phyloP scores from a whole-genome alignment of 2,113 vertebrate species.

The Hylia prasina region DNA sequence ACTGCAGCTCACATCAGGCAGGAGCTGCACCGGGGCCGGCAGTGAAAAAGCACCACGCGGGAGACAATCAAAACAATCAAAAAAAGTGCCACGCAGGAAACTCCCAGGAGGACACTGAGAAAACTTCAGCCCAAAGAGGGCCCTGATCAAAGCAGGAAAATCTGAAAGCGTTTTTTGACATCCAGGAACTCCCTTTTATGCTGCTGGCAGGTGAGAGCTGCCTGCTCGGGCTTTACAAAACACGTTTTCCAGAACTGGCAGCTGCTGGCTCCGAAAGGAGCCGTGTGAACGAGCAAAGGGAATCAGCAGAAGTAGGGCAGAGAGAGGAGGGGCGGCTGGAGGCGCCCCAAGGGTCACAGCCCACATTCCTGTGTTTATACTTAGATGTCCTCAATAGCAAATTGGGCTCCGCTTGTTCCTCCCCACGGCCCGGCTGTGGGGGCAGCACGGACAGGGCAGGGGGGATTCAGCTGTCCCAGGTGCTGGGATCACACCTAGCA shows the following conservation, averaged over 20 bases:
- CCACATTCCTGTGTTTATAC: background rate
- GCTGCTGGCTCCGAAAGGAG: background rate
- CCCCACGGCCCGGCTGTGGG: rapidly evolving
- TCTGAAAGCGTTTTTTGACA: background rate
- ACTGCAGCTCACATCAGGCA: background rate
- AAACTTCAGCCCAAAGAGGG: background rate
- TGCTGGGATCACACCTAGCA: rapidly evolving
- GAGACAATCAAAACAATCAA: background rate
- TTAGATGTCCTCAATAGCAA: background rate
- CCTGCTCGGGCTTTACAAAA: background rate
- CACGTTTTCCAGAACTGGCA: background rate
- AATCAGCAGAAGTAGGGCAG: background rate
- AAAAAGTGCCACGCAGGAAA: background rate
- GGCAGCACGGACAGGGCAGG: background rate
- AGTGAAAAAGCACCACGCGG: background rate
- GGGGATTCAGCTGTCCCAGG: background rate
- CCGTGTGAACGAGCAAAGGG: background rate
- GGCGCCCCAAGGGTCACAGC: background rate
- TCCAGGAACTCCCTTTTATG: background rate
- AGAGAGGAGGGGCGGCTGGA: background rate
- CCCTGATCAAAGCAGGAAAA: background rate
- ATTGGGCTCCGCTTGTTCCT: background rate
- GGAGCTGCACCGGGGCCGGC: background rate
- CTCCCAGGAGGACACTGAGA: rapidly evolving
- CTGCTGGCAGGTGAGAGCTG: background rate